Base-by-base conservation (phyloP, 2,113 vertebrate genomes). In the Heloderma charlesbogerti region DNA sequence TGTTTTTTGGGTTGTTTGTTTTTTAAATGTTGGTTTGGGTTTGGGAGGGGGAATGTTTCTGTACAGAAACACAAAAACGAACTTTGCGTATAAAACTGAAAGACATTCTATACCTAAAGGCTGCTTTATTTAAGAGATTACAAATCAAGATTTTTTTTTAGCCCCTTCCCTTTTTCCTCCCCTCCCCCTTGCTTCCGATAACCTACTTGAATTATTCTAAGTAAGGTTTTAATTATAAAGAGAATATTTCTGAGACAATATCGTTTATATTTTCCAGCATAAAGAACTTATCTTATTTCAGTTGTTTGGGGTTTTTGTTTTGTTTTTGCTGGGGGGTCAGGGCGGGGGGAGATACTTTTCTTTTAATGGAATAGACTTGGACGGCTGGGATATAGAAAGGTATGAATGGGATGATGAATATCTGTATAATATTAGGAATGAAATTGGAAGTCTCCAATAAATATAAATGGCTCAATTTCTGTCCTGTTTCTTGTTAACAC, bases 221-320 rank as follows among this genome's bases (percentile, higher is more conserved):
- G 95, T 94, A 93, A 95, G 96, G 54, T 80, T 88, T 93, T 95
- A 94, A 97, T 96, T 93, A 93, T 95, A 89, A 94, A 96, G 93
- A 95, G 92, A 95, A 71, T 94, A 88, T 95, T 95, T 95, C 92
- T 80, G 92, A 94, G 93, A 93, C 87, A 93, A 86, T 43, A 90
- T 16, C 93, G 93, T 95, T 96, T 95, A 92, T 95, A 93, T 95
- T 94, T 95, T 95, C 95, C 94, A 93, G 89, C 86, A 91, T 91
- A 92, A 86, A 90, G 78, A 88, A 69, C 92, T 84, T 54, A 91
- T 92, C 89, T 88, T 95, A 93, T 96, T 96, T 94, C 86, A 80
- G 66, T 95, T 93, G 89, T 90, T 86, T 27, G 43, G 7, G 27
- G 18, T 4, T 89, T 94, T 88, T 90, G 67, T 95, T 48, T 83